Percentiles rank a stretch among this genome's conserved stretches.
Conservation (phyloP, 1,140 invertebrate species). For the Ganaspis sp. region DNA sequence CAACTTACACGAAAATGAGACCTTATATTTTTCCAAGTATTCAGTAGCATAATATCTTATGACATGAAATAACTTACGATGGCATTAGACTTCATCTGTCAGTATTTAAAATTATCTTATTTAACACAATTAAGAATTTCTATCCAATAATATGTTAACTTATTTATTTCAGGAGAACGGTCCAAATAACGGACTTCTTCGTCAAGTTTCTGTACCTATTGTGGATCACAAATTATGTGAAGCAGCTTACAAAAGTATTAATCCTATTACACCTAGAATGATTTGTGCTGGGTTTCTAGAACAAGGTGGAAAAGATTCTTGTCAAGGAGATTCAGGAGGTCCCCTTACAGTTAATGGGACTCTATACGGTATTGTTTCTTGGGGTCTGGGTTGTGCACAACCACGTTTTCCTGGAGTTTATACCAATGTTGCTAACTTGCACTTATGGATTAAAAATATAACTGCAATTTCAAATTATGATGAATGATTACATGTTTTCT, state of each 20-base stretch:
- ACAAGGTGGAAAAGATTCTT: slow-evolving; percentile 42
- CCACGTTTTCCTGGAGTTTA: slow-evolving; percentile 78
- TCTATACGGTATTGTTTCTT: slow-evolving; percentile 76
- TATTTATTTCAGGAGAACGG: slow-evolving; percentile 54
- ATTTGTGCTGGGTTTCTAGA: slow-evolving; percentile 69
- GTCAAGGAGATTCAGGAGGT: slow-evolving; percentile 63
- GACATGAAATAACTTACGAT: too few species aligned
- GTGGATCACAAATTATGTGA: slow-evolving; percentile 56
- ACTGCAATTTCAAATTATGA: background rate
- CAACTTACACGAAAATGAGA: too few species aligned
- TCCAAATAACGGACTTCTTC: slow-evolving; percentile 40
- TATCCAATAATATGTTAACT: too few species aligned
- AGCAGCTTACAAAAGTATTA: slow-evolving; percentile 48
- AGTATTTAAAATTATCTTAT: too few species aligned
- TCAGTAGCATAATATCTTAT: too few species aligned
- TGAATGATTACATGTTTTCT: background rate
- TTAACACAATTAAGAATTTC: too few species aligned
- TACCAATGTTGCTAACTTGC: slow-evolving; percentile 69
- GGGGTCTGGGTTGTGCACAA: slow-evolving; percentile 74
- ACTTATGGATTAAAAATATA: slow-evolving; percentile 64
- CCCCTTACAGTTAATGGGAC: slow-evolving; percentile 53
- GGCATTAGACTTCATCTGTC: too few species aligned
- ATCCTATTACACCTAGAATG: slow-evolving; percentile 63
- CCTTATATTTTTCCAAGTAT: too few species aligned
- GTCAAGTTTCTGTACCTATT: slow-evolving; percentile 62